A percentile compares a stretch with the other conserved stretches of the same genome.
Conservation (phyloP, 2,888 invertebrate genomes). For the Mimumesa dahlbomi region DNA sequence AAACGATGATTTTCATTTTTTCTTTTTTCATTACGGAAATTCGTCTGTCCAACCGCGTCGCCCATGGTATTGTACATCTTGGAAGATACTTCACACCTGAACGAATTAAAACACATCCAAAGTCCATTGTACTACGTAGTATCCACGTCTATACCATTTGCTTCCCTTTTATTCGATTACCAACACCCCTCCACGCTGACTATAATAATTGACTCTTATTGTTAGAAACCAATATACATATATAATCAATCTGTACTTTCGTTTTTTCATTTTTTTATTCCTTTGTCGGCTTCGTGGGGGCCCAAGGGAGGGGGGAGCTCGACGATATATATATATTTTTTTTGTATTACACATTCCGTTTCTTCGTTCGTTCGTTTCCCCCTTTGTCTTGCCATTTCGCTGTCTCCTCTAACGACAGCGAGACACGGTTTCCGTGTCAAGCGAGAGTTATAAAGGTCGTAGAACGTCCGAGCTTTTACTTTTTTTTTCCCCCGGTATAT, state of each 20-base stretch:
- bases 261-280: slow-evolving; percentile 23
- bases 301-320: slow-evolving; percentile 1
- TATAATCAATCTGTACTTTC: slow-evolving; percentile 58
- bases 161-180: slow-evolving; percentile 25
- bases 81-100: slow-evolving; percentile 66
- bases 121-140: slow-evolving; percentile 45
- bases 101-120: slow-evolving; percentile 63
- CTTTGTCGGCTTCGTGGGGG: slow-evolving; percentile 18
- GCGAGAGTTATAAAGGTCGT: not conserved
- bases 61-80: slow-evolving; percentile 63
- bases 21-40: too few relatives aligned
- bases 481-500: not conserved
- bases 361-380: slow-evolving; percentile 7
- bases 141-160: slow-evolving; percentile 46
- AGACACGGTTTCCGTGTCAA: slow-evolving; percentile 1
- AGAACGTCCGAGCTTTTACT: slow-evolving; percentile 1
- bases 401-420: not conserved
- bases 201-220: slow-evolving; percentile 65
- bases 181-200: slow-evolving; percentile 41
- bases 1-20: too few relatives aligned
- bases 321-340: not conserved
- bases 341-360: not conserved
- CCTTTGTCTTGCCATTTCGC: slow-evolving; percentile 18
- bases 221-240: slow-evolving; percentile 57
- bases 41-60: slow-evolving; percentile 46